These are phyloP conservation scores for Cercopithecus diana DNA, from an alignment of 2,797 vertebrate species.

Conservation along the genomic window DNA sequence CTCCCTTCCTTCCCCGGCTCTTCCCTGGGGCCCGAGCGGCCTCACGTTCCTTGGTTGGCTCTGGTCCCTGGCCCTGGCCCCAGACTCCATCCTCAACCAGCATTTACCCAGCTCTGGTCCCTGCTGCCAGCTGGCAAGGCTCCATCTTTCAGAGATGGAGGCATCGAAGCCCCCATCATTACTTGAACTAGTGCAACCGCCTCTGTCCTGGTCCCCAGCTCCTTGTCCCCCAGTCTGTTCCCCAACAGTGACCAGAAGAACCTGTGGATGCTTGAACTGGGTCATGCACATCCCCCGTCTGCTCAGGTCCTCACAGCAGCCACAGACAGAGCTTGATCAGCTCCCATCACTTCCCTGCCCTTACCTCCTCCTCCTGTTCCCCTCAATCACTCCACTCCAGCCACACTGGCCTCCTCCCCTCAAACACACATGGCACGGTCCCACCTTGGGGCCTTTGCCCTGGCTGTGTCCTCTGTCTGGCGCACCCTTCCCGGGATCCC, in stretches of 20 bases:
- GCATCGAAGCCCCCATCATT: background rate
- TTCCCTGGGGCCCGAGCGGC: slow-evolving; percentile 37
- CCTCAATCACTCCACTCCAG: background rate
- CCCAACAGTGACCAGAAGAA: background rate
- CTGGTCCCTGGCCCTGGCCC: background rate
- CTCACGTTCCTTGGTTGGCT: background rate
- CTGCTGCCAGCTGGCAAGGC: background rate
- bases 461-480: background rate
- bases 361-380: background rate
- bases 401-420: background rate
- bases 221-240: background rate
- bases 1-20: slow-evolving; percentile 59
- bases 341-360: background rate
- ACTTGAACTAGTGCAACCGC: background rate
- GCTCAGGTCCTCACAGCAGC: background rate
- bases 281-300: fast-evolving
- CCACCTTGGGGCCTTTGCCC: background rate
- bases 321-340: background rate
- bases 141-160: background rate
- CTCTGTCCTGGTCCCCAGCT: background rate
- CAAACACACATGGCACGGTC: fast-evolving
- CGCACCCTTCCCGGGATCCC: background rate
- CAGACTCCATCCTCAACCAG: background rate
- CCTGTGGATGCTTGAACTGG: background rate
- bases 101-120: background rate